Percentiles rank a stretch among this genome's conserved stretches.
Evolutionary conservation across 2,113 vertebrate species (phyloP).

Genomic region (Antidorcas marsupialis): DNA sequence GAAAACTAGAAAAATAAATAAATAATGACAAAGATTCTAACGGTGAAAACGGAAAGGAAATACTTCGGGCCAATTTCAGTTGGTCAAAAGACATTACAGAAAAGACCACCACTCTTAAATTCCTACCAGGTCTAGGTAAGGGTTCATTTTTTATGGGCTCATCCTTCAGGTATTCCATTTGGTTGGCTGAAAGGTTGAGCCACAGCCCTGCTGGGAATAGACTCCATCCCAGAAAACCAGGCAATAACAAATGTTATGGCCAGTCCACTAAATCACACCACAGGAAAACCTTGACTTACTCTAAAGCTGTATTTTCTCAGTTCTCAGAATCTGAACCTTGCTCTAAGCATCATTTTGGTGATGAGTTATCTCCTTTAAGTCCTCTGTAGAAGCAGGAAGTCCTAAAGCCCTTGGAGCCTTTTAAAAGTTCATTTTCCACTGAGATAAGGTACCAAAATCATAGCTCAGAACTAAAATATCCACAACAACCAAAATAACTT

Average conservation of each 20-base stretch:
- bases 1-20: neutral
- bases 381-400: neutral
- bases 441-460: conserved; percentile 8
- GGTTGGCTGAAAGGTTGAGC: conserved; percentile 39
- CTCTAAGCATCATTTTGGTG: neutral
- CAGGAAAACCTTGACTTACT: conserved; percentile 37
- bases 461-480: conserved; percentile 20
- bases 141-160: neutral
- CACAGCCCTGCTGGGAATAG: conserved; percentile 30
- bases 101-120: neutral
- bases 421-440: neutral
- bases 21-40: neutral
- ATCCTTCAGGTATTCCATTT: neutral
- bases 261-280: conserved; percentile 18
- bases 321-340: conserved; percentile 5
- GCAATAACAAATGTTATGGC: neutral
- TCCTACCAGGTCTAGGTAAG: neutral
- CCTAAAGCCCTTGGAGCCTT: neutral
- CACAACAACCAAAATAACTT: conserved; percentile 18
- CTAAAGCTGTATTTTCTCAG: conserved; percentile 13
- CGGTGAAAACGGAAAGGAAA: neutral
- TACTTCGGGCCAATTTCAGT: neutral
- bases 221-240: conserved; percentile 25
- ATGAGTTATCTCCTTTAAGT: conserved; percentile 31
- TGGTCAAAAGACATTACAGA: conserved; percentile 6